Evolutionary conservation across 2,888 invertebrate species (phyloP).

Genomic region (Spicauda simplicius): DNA sequence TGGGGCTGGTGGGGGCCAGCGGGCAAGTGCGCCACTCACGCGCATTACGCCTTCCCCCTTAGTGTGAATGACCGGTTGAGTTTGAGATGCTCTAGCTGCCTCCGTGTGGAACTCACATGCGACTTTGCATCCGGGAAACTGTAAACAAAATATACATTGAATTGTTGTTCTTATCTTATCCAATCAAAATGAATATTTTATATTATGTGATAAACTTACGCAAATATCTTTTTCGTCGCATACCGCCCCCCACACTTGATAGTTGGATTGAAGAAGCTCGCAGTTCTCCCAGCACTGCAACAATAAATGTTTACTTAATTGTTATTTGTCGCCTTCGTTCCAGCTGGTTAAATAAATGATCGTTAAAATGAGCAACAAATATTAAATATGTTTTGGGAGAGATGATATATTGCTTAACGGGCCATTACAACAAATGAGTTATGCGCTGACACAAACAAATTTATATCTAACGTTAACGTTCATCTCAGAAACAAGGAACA

Average conservation of each 20-base stretch:
- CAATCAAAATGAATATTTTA: not conserved
- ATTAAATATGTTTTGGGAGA: conserved; percentile 33
- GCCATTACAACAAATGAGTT: conserved; percentile 37
- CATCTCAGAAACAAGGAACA: conserved; percentile 47
- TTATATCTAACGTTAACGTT: conserved; percentile 48
- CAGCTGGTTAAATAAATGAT: conserved; percentile 35
- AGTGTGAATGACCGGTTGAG: conserved; percentile 88
- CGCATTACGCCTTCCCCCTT: conserved; percentile 88
- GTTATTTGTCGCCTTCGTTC: conserved; percentile 29
- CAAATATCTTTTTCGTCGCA: conserved; percentile 89
- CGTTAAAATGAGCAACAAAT: conserved; percentile 32
- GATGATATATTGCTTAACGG: conserved; percentile 34
- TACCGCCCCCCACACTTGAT: conserved; percentile 89
- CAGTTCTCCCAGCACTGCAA: conserved; percentile 92
- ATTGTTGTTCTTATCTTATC: conserved; percentile 2
- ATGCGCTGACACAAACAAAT: conserved; percentile 36
- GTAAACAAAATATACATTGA: conserved; percentile 58
- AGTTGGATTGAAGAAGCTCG: conserved; percentile 89
- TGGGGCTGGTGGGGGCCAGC: conserved; percentile 87
- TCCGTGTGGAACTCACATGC: conserved; percentile 89
- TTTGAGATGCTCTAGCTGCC: conserved; percentile 86
- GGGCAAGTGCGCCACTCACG: conserved; percentile 86
- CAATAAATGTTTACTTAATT: conserved; percentile 59
- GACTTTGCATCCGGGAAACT: conserved; percentile 90
- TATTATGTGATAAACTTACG: conserved; percentile 79